phyloP scores from a whole-genome alignment of 2,888 invertebrate genomes.

The Dicyrtomina minuta region DNA sequence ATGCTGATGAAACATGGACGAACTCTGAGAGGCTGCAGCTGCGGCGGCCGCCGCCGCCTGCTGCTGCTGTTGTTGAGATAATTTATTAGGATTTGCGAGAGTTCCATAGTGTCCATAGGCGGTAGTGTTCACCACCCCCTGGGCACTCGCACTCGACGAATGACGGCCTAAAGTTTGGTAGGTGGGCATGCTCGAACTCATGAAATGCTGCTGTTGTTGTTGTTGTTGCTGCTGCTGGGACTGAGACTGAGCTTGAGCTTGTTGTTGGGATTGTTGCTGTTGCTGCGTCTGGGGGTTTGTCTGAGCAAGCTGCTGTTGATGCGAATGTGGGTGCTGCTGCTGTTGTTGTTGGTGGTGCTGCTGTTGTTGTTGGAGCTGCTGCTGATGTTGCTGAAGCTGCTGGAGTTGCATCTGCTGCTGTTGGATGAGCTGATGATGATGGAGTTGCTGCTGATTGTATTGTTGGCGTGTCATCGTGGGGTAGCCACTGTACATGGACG shows the following conservation, averaged over 20 bases:
- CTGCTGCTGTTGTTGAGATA: conserved; percentile 33
- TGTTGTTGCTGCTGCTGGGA: conserved; percentile 24
- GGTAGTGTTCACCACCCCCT: conserved; percentile 47
- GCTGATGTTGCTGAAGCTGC: conserved; percentile 22
- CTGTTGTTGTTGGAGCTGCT: conserved; percentile 35
- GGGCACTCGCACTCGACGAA: conserved; percentile 44
- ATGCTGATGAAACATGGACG: conserved; percentile 45
- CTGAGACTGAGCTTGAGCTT: conserved; percentile 6
- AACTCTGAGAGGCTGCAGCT: not conserved
- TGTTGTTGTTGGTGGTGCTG: too few species aligned
- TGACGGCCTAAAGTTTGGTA: conserved; percentile 49
- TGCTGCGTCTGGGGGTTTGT: conserved; percentile 23
- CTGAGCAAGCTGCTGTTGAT: conserved; percentile 38
- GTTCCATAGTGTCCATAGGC: conserved; percentile 51
- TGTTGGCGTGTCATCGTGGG: conserved; percentile 53
- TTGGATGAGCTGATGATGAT: conserved; percentile 42
- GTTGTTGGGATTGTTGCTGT: conserved; percentile 38
- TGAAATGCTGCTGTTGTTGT: conserved; percentile 46
- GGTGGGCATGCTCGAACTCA: conserved; percentile 47
- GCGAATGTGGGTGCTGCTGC: conserved; percentile 44
- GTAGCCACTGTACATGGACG: conserved; percentile 53
- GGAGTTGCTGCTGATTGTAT: conserved; percentile 45
- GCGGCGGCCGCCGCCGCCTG: conserved; percentile 19
- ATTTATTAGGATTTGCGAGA: conserved; percentile 43
- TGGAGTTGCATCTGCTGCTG: conserved; percentile 37